Evolutionary conservation across 2,113 vertebrate genomes (phyloP), one percentile per base, ranked within the genome.

Genomic region (Tyto alba): DNA sequence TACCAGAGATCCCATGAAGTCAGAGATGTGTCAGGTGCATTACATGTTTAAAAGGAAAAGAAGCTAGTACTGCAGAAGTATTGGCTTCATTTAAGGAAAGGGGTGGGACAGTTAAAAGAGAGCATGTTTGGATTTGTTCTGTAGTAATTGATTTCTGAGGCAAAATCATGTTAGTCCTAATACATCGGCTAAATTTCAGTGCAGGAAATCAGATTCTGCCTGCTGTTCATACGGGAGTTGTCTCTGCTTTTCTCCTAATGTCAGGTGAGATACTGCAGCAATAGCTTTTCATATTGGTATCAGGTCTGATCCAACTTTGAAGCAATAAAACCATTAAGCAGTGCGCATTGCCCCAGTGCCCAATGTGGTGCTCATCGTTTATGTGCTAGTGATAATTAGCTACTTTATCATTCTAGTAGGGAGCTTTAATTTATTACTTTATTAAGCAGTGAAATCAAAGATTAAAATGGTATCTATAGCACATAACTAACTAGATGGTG

Each of bases 331-430:
- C 64, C 77, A 59, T 92, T 96, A 85, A 89, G 77, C 59, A 64
- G 50, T 81, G 57, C 84, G 84, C 66, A 56, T 90, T 96, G 85
- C 78, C 69, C 64, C 64, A 69, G 0, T 95, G 55, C 79, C 90
- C 90, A 57, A 6, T 92, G 86, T 90, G 43, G 48, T 95, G 71
- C 95, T 93, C 95, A 91, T 95, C 85, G 92, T 97, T 96, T 96
- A 97, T 95, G 66, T 95, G 81, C 72, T 97, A 91, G 72, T 95
- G 87, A 85, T 97, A 98, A 97, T 97, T 97, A 97, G 80, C 94
- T 97, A 72, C 91, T 97, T 96, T 94, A 94, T 97, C 81, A 92
- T 97, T 95, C 93, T 97, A 74, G 82, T 93, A 95, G 77, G 84
- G 83, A 90, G 57, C 81, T 96, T 83, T 69, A 95, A 95, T 88